A percentile compares a stretch with the other conserved stretches of the same genome.
Conservation (phyloP, 2,113 vertebrate genomes). For the Anser brachyrhynchus region DNA sequence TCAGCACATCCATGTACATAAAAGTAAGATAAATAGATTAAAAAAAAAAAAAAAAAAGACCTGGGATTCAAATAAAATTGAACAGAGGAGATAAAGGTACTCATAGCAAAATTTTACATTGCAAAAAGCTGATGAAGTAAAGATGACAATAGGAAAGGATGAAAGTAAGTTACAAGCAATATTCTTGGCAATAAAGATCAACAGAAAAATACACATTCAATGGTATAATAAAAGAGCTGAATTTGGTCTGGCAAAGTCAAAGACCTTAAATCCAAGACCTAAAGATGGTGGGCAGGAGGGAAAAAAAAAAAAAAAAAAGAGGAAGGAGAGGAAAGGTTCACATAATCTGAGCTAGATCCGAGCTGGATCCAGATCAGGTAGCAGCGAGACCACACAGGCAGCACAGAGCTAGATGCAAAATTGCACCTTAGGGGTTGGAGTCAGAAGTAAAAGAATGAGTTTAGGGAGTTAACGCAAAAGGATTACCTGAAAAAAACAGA, state of each 20-base stretch:
- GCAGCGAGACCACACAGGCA: background rate
- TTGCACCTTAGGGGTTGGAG: background rate
- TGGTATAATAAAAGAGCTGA: background rate
- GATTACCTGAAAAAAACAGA: background rate
- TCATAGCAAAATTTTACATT: background rate
- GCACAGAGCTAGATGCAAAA: background rate
- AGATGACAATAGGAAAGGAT: background rate
- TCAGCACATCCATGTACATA: background rate
- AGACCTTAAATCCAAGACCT: background rate
- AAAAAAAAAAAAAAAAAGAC: background rate
- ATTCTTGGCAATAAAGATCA: background rate
- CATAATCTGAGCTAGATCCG: background rate
- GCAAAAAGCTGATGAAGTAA: background rate
- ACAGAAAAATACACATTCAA: background rate
- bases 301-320: background rate
- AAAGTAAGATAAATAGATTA: background rate
- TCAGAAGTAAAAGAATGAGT: background rate
- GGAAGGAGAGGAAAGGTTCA: accelerated
- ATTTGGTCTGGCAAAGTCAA: background rate
- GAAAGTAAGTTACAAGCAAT: background rate
- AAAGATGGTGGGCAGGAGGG: background rate
- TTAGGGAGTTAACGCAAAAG: background rate
- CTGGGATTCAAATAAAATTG: background rate
- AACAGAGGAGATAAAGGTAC: background rate
- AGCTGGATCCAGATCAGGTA: background rate